Evolutionary conservation across 2,888 invertebrate genomes (phyloP).

Genomic region (Diaphora mendica): DNA sequence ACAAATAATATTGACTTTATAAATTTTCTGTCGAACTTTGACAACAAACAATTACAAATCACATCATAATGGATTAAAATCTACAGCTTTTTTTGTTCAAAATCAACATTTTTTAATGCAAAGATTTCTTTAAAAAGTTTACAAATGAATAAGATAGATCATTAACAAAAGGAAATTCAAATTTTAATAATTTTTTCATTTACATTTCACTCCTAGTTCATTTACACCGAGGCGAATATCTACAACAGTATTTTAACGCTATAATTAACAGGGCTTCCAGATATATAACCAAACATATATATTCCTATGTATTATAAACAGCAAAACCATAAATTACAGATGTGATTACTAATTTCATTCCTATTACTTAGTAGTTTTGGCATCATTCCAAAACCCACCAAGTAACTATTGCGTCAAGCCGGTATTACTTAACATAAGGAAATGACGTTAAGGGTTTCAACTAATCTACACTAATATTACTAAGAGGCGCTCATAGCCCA

Average conservation of each 20-base stretch:
- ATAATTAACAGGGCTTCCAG: background rate
- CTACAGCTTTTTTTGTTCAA: too few relatives aligned
- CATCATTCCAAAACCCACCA: constrained; percentile 12
- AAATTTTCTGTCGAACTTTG: too few relatives aligned
- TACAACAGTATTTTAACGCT: background rate
- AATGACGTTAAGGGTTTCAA: background rate
- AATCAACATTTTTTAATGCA: too few relatives aligned
- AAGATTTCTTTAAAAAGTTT: background rate
- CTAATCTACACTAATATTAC: background rate
- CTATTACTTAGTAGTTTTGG: constrained; percentile 21
- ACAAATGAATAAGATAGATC: background rate
- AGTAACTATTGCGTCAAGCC: constrained; percentile 17
- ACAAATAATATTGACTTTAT: too few relatives aligned
- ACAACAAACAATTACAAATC: too few relatives aligned
- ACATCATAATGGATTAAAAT: too few relatives aligned
- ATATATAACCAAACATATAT: background rate
- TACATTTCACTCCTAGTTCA: too few relatives aligned
- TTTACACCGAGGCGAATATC: background rate
- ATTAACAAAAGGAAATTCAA: too few relatives aligned
- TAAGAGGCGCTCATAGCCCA: too few relatives aligned
- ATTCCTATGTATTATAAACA: background rate
- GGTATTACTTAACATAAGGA: constrained; percentile 18
- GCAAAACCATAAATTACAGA: constrained; percentile 7
- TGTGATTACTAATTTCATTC: constrained; percentile 22
- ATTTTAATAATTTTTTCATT: background rate